A percentile compares a stretch with the other conserved stretches of the same genome.
These are phyloP conservation scores for Caenorhabditis sp. DNA, from an alignment of 2,888 invertebrate genomes.

Conservation along the genomic window DNA sequence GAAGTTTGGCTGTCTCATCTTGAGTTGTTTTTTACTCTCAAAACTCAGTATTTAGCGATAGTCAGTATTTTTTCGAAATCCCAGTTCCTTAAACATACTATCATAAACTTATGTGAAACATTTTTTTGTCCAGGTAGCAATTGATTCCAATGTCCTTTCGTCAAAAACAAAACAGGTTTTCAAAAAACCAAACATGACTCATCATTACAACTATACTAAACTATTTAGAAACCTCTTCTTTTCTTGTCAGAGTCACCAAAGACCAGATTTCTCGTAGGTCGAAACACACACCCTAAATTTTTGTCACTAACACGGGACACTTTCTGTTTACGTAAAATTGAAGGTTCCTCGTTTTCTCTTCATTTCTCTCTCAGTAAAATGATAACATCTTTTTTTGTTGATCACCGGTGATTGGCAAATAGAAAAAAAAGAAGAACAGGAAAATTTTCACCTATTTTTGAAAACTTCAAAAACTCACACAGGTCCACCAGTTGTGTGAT, in stretches of 20 bases:
- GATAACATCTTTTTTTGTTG: neutral
- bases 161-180: too few relatives aligned
- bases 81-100: too few relatives aligned
- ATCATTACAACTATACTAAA: neutral
- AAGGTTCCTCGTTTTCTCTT: neutral
- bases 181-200: too few relatives aligned
- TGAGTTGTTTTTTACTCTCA: too few relatives aligned
- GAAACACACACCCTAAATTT: neutral
- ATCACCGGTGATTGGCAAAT: neutral
- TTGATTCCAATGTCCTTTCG: too few relatives aligned
- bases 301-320: neutral
- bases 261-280: neutral
- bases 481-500: constrained; percentile 23
- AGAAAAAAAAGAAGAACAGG: neutral
- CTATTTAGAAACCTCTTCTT: neutral
- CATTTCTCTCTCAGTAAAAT: neutral
- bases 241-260: neutral
- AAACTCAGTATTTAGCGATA: too few relatives aligned
- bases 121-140: too few relatives aligned
- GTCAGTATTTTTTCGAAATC: too few relatives aligned
- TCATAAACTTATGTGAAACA: too few relatives aligned
- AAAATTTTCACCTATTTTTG: too few relatives aligned
- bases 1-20: too few relatives aligned
- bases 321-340: neutral
- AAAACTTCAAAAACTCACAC: neutral